phyloP scores from a whole-genome alignment of 2,888 invertebrate species.

The Drosophila ezoana region DNA sequence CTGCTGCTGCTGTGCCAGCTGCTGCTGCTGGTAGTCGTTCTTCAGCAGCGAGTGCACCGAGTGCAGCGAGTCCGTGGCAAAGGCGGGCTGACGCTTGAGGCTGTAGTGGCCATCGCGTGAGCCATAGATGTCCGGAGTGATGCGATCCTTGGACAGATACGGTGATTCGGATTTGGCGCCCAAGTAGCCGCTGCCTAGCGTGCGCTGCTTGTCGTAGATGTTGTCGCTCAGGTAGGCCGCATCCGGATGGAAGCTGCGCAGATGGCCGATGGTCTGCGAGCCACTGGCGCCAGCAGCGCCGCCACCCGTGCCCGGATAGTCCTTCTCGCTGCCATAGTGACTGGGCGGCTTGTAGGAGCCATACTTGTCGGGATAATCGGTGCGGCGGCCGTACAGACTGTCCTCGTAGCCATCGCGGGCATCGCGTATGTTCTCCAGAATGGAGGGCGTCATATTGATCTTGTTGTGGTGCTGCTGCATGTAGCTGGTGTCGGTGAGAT shows the following conservation, averaged over 20 bases:
- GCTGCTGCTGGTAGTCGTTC: constrained; percentile 85
- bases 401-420: constrained; percentile 85
- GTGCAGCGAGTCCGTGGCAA: constrained; percentile 82
- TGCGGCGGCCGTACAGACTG: constrained; percentile 80
- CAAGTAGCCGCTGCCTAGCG: constrained; percentile 80
- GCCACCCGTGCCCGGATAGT: constrained; percentile 75
- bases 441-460: constrained; percentile 86
- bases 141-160: constrained; percentile 84
- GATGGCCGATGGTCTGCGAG: constrained; percentile 84
- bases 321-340: constrained; percentile 84
- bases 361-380: constrained; percentile 84
- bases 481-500: constrained; percentile 89
- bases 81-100: constrained; percentile 81
- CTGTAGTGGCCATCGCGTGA: constrained; percentile 84
- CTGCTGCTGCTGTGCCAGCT: constrained; percentile 83
- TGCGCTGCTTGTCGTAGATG: constrained; percentile 84
- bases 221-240: constrained; percentile 83
- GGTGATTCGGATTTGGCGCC: constrained; percentile 83
- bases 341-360: constrained; percentile 83
- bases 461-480: constrained; percentile 86
- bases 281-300: constrained; percentile 69
- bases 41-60: constrained; percentile 84
- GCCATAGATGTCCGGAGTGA: constrained; percentile 84
- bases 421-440: constrained; percentile 87
- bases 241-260: constrained; percentile 84